Evolutionary conservation across 1,140 invertebrate species (phyloP).

Genomic region (Papilio glaucus): DNA sequence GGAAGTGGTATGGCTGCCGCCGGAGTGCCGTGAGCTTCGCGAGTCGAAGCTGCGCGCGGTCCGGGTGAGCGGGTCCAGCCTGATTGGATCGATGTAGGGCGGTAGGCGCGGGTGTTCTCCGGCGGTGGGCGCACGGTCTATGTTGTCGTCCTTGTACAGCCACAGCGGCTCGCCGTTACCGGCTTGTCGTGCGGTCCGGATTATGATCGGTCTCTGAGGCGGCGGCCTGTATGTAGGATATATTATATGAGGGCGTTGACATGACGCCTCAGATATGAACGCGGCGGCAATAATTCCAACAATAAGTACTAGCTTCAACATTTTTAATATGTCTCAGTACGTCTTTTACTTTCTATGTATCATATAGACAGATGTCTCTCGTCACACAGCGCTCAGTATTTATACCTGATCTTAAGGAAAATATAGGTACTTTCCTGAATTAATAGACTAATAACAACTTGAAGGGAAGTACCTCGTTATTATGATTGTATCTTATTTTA

Average conservation of each 20-base stretch:
- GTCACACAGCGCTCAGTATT: slow-evolving; percentile 10
- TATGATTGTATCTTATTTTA: slow-evolving; percentile 20
- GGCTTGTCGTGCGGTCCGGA: slow-evolving; percentile 47
- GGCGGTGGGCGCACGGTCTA: slow-evolving; percentile 50
- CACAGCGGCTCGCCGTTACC: slow-evolving; percentile 54
- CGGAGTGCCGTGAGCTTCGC: slow-evolving; percentile 34
- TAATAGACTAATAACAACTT: background rate
- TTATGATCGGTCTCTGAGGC: slow-evolving; percentile 42
- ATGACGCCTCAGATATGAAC: slow-evolving; percentile 46
- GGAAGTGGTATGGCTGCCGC: slow-evolving; percentile 38
- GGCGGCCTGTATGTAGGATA: slow-evolving; percentile 55
- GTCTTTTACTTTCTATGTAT: background rate
- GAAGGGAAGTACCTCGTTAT: slow-evolving; percentile 3
- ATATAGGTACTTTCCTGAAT: slow-evolving; percentile 5
- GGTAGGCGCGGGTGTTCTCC: slow-evolving; percentile 60
- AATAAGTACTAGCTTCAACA: slow-evolving; percentile 9
- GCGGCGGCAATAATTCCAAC: slow-evolving; percentile 25
- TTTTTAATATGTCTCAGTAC: background rate
- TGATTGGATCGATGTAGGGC: slow-evolving; percentile 56
- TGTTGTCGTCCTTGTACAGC: slow-evolving; percentile 56
- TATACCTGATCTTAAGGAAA: slow-evolving; percentile 37
- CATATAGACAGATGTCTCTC: background rate
- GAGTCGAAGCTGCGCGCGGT: slow-evolving; percentile 48
- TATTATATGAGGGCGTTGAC: slow-evolving; percentile 50
- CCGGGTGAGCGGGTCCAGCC: slow-evolving; percentile 55